Conservation (phyloP, 2,113 vertebrate species). For the Pluvialis apricaria region DNA sequence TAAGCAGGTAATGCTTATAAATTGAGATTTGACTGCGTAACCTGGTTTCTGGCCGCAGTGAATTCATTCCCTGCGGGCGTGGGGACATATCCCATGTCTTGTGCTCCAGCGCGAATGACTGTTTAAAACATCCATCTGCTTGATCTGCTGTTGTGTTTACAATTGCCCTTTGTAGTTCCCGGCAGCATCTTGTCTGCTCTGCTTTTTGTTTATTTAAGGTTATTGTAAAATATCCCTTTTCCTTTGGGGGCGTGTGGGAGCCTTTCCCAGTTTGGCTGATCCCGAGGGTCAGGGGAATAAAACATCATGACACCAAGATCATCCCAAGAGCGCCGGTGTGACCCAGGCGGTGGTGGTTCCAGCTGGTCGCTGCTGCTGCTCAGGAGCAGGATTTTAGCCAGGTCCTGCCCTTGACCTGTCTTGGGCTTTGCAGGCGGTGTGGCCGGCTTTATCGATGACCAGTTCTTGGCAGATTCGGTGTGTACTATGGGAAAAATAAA, state of each 20-base stretch:
- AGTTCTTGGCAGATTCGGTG: background rate
- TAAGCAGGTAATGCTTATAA: background rate
- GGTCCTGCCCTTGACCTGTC: background rate
- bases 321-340: background rate
- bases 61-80: background rate
- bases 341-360: background rate
- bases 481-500: background rate
- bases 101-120: background rate
- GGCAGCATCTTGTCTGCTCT: constrained; percentile 11
- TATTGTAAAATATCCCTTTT: background rate
- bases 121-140: constrained; percentile 35
- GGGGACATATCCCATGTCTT: background rate
- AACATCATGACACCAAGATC: background rate
- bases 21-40: background rate
- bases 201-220: constrained; percentile 22
- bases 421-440: fast-evolving
- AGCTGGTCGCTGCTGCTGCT: background rate
- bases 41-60: background rate
- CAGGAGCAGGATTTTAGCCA: background rate
- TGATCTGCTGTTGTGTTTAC: constrained; percentile 32
- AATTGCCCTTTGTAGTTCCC: constrained; percentile 15
- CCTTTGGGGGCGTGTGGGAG: background rate
- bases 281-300: background rate
- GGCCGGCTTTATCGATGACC: background rate
- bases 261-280: background rate